These are phyloP conservation scores for Plectropomus leopardus DNA, from an alignment of 2,113 vertebrate species.

Conservation along the genomic window DNA sequence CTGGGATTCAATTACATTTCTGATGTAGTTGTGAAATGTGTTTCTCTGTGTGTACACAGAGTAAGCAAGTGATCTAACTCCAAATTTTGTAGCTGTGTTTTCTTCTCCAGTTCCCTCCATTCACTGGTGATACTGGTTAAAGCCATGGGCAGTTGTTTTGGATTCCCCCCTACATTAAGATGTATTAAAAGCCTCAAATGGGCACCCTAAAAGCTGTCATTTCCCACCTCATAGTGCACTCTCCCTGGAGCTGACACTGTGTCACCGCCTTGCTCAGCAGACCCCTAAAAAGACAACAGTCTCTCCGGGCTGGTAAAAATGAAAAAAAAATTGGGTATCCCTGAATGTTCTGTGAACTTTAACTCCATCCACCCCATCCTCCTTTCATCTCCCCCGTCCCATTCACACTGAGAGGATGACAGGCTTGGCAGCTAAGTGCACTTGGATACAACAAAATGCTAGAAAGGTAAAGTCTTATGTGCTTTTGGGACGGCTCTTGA, in stretches of 20 bases:
- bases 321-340: slow-evolving; percentile 68
- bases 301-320: slow-evolving; percentile 51
- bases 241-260: slow-evolving; percentile 51
- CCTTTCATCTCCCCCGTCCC: slow-evolving; percentile 80
- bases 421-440: slow-evolving; percentile 74
- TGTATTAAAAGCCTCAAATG: slow-evolving; percentile 74
- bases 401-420: slow-evolving; percentile 58
- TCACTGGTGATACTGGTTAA: slow-evolving; percentile 31
- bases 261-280: slow-evolving; percentile 39
- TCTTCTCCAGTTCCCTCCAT: slow-evolving; percentile 14
- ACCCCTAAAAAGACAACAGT: slow-evolving; percentile 71
- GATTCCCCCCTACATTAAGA: slow-evolving; percentile 33
- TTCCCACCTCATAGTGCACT: slow-evolving; percentile 60
- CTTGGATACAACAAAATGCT: slow-evolving; percentile 70
- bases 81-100: neutral
- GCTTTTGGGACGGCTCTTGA: slow-evolving; percentile 48
- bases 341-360: slow-evolving; percentile 79
- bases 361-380: slow-evolving; percentile 61
- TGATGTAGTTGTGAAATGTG: slow-evolving; percentile 8
- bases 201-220: slow-evolving; percentile 76
- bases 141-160: slow-evolving; percentile 26
- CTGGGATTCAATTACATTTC: neutral
- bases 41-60: neutral
- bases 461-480: slow-evolving; percentile 43
- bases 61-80: neutral